Base-by-base conservation (phyloP, 2,797 vertebrate species). In the Acipenser transmontanus region DNA sequence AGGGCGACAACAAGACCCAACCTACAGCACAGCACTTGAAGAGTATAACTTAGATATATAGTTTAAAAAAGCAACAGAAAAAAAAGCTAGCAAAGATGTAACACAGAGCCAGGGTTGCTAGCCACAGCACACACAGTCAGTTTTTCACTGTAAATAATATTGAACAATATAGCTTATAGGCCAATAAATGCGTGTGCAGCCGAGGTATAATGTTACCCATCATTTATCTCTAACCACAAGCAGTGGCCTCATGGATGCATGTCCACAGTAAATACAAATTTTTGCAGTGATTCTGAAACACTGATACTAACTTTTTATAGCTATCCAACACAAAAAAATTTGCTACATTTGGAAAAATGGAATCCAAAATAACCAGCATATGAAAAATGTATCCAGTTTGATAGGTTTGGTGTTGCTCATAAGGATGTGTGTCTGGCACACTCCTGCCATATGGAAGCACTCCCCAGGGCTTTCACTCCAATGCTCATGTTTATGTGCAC, bases 381-480 rank as follows among this genome's bases (percentile, higher is more conserved):
- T 34, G 34, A 34, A 34, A 34, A 34, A 34, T 11, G 7, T 13
- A 14, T 57, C 54, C 54, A 57, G 54, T 11, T 34, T 11, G 12
- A 57, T 57, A 57, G 54, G 54, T 7, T n/a, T 57, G 54, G 54
- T 11, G 9, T n/a, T 57, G 54, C 12, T 57, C 54, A 57, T n/a
- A 13, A 57, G 54, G 54, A 11, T n/a, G 12, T 57, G 12, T 57
- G 11, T 13, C 54, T 57, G 54, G 34, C 34, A 34, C 62, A 50
- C 64, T 9, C 64, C 50, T 60, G 17, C 62, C 65, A 67, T 62
- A 65, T 69, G 68, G 63, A 62, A 59, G 14, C 47, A 48, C 50
- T 20, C 60, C 52, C n/a, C n/a, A n/a, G 47, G 2, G 7, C 63
- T 51, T 66, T 68, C 52, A 6, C 57, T 66, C 61, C 63, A 72